These are phyloP conservation scores for Monoplex corrugatus DNA, from an alignment of 2,888 invertebrate genomes.

Conservation along the genomic window DNA sequence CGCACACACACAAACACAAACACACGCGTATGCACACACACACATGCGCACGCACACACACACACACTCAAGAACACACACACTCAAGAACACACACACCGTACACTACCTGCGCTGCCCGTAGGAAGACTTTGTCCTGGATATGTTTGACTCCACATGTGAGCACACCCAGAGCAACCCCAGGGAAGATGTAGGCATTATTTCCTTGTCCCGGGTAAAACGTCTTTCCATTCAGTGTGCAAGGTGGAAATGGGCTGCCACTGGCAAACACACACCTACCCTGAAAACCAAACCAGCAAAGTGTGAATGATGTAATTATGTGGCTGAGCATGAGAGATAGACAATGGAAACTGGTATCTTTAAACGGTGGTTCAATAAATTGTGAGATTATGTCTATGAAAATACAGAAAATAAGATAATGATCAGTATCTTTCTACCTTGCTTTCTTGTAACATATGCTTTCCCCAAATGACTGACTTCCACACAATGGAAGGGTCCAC, in stretches of 20 bases:
- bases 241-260: constrained; percentile 96
- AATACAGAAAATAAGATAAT: too few relatives aligned
- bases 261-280: constrained; percentile 96
- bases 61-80: neutral
- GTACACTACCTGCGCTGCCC: constrained; percentile 91
- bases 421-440: too few relatives aligned
- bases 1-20: neutral
- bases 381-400: too few relatives aligned
- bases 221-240: constrained; percentile 89
- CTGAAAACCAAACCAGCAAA: constrained; percentile 87
- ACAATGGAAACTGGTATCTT: neutral
- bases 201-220: constrained; percentile 95
- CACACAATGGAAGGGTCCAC: too few relatives aligned
- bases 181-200: constrained; percentile 86
- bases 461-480: too few relatives aligned
- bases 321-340: too few relatives aligned
- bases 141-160: constrained; percentile 96
- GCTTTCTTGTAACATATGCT: too few relatives aligned
- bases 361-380: too few relatives aligned
- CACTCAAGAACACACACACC: neutral
- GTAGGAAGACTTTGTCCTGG: constrained; percentile 95
- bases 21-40: neutral
- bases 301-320: too few relatives aligned
- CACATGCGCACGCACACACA: neutral
- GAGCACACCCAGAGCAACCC: constrained; percentile 94